Evolutionary conservation across 92 coral and sea anemone genomes (phyloP).

Genomic region (Chrysogorgia sp.): DNA sequence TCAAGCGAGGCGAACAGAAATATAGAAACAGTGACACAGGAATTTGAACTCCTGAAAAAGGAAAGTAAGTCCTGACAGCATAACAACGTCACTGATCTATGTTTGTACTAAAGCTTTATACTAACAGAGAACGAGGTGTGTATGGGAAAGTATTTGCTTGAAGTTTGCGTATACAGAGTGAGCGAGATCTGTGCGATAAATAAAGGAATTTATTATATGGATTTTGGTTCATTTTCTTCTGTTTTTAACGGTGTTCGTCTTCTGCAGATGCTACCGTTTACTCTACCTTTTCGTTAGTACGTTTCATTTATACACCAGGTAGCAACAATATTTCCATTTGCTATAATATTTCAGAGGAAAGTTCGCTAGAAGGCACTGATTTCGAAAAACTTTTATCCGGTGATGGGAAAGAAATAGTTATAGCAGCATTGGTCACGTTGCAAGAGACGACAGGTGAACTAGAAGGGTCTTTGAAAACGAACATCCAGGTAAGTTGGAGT

Average conservation of each 20-base stretch:
- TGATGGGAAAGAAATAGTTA: constrained; percentile 13
- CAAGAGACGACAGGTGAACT: constrained; percentile 23
- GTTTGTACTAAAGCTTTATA: not conserved
- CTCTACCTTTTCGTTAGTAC: no score
- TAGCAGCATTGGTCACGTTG: constrained; percentile 24
- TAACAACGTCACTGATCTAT: not conserved
- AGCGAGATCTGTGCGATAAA: no score
- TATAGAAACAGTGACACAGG: constrained; percentile 48
- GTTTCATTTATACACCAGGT: no score
- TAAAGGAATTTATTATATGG: no score
- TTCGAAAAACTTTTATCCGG: constrained; percentile 23
- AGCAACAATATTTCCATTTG: no score
- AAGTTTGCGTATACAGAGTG: no score
- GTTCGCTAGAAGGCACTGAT: constrained; percentile 11
- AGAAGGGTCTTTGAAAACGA: constrained; percentile 10
- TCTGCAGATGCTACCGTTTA: no score
- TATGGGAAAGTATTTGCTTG: no score
- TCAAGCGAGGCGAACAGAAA: constrained; percentile 47
- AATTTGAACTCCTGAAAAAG: constrained; percentile 1
- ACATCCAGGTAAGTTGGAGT: constrained; percentile 6
- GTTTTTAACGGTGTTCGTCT: no score
- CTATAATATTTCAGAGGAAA: not conserved
- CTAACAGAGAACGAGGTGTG: not conserved
- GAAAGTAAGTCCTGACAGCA: constrained; percentile 14
- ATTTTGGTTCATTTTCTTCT: no score